Conservation (phyloP, 2,113 vertebrate species). For the Mormyrus iriodes region DNA sequence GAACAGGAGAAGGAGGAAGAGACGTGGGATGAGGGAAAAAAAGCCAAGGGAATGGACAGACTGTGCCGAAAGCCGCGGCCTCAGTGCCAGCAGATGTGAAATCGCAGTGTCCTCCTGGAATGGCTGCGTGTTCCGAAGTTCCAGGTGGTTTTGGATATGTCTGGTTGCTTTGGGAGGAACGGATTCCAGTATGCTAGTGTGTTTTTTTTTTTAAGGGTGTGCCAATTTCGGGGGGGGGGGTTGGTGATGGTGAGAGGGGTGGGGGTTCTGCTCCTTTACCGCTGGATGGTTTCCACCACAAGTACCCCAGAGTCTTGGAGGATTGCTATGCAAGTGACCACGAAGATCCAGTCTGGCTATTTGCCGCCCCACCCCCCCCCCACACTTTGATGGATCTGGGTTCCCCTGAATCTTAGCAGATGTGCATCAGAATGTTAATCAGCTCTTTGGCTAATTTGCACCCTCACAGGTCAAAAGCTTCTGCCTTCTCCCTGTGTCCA, state of each 20-base stretch:
- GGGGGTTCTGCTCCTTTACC: background rate
- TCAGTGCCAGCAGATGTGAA: background rate
- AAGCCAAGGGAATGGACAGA: background rate
- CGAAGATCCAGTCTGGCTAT: background rate
- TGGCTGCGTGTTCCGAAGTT: background rate
- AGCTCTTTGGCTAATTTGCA: background rate
- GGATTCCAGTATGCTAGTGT: background rate
- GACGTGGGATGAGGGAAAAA: background rate
- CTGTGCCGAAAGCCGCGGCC: background rate
- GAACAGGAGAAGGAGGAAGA: background rate
- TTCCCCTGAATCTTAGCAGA: background rate
- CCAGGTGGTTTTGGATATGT: background rate
- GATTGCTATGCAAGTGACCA: background rate
- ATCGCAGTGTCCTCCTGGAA: background rate
- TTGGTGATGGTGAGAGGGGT: no score
- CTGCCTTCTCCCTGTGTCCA: background rate
- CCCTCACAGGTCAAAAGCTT: background rate
- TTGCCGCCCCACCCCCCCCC: background rate
- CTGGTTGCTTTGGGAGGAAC: background rate
- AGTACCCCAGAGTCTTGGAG: background rate
- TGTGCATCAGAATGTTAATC: background rate
- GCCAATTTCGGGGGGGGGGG: no score
- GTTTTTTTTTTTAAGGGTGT: background rate
- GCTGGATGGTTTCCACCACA: background rate
- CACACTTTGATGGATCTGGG: background rate